phyloP scores from a whole-genome alignment of 2,797 vertebrate species.

The Sebastiscus tertius region DNA sequence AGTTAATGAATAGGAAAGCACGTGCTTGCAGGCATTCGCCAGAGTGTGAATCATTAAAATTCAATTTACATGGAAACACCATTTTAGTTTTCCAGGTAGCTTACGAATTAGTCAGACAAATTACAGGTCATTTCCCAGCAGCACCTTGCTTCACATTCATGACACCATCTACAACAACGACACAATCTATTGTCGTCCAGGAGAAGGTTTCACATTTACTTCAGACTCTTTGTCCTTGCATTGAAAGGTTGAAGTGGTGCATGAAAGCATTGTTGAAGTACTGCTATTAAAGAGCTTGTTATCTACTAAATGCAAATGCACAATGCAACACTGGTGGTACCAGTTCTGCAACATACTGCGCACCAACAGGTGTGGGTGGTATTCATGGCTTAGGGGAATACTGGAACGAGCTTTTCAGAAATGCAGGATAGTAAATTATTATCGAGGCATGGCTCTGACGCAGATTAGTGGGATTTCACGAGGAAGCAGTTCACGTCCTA shows the following conservation, averaged over 20 bases:
- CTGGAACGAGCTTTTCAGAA: neutral
- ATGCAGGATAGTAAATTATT: neutral
- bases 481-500: neutral
- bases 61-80: neutral
- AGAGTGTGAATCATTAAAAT: neutral
- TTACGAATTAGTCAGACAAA: neutral
- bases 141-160: neutral
- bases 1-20: neutral
- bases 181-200: neutral
- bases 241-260: neutral
- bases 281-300: neutral
- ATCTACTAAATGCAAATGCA: neutral
- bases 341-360: neutral
- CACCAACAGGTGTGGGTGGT: neutral
- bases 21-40: neutral
- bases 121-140: neutral
- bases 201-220: neutral
- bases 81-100: neutral
- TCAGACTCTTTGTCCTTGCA: neutral
- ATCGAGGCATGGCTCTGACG: neutral
- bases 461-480: rapidly evolving
- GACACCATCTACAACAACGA: too few species aligned
- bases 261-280: neutral
- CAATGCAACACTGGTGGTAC: neutral
- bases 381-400: neutral